Evolutionary conservation across 2,888 invertebrate genomes (phyloP).

Genomic region (Heliothis peltigera): DNA sequence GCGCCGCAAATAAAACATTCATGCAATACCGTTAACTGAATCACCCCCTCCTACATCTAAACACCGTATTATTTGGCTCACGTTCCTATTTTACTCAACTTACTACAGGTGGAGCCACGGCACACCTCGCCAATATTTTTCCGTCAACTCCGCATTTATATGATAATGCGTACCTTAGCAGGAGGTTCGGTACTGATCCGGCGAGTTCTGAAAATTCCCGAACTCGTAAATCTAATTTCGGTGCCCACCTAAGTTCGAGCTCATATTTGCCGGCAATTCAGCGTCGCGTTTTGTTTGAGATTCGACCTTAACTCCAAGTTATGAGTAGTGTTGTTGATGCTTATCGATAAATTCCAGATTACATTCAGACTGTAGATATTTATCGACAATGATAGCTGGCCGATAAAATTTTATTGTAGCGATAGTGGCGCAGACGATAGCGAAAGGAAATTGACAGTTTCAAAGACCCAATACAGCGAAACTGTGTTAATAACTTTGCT

Average conservation of each 20-base stretch:
- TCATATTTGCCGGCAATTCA: constrained; percentile 77
- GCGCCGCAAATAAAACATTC: constrained; percentile 70
- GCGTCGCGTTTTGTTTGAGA: constrained; percentile 71
- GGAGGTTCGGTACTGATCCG: constrained; percentile 83
- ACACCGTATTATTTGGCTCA: constrained; percentile 66
- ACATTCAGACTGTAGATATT: constrained; percentile 58
- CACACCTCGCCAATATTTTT: constrained; percentile 83
- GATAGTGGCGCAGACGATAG: constrained; percentile 54
- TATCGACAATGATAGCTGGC: constrained; percentile 50
- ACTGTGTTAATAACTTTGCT: constrained; percentile 50
- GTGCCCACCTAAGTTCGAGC: constrained; percentile 73
- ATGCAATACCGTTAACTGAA: constrained; percentile 66
- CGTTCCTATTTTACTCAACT: constrained; percentile 64
- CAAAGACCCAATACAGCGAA: constrained; percentile 46
- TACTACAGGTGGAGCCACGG: constrained; percentile 70
- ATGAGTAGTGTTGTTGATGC: constrained; percentile 64
- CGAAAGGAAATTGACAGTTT: constrained; percentile 59
- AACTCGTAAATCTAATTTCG: constrained; percentile 88
- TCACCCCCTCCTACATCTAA: constrained; percentile 64
- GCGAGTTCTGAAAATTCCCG: constrained; percentile 86
- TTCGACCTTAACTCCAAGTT: constrained; percentile 72
- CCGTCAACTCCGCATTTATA: constrained; percentile 84
- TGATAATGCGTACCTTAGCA: constrained; percentile 77
- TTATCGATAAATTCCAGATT: constrained; percentile 60
- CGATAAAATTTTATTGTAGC: constrained; percentile 60